These are phyloP conservation scores for Mus spretus DNA, from an alignment of 2,797 vertebrate genomes.

Conservation along the genomic window DNA sequence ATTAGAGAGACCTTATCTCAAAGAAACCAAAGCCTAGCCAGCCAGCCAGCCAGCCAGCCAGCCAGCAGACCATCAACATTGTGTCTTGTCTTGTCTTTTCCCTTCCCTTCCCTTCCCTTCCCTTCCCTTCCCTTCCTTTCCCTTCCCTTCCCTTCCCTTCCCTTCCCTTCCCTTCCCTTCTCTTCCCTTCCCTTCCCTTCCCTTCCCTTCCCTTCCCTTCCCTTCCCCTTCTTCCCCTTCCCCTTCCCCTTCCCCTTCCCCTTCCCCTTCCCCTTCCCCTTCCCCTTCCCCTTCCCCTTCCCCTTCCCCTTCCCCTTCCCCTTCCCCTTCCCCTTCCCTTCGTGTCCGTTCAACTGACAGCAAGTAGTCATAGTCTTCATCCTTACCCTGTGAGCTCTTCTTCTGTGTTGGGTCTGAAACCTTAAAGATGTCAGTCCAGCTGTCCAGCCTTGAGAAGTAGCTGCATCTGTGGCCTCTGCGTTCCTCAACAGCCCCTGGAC, in stretches of 20 bases:
- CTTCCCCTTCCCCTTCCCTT: too few species aligned
- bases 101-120: fast-evolving
- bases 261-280: too few species aligned
- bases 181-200: too few species aligned
- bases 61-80: background rate
- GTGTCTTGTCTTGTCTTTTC: background rate
- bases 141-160: too few species aligned
- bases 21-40: background rate
- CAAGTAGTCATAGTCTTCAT: background rate
- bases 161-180: too few species aligned
- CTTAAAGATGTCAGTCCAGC: background rate
- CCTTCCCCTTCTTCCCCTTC: fast-evolving
- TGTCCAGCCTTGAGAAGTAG: background rate
- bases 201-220: fast-evolving
- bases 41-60: background rate
- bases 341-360: background rate
- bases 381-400: background rate
- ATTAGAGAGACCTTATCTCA: background rate
- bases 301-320: too few species aligned
- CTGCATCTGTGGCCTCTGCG: background rate
- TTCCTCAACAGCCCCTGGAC: too few species aligned
- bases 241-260: too few species aligned
- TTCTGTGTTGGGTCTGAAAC: background rate
- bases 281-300: too few species aligned
- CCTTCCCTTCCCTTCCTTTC: too few species aligned